Base-by-base conservation (phyloP, 2,113 vertebrate species). In the Xiphorhynchus elegans region DNA sequence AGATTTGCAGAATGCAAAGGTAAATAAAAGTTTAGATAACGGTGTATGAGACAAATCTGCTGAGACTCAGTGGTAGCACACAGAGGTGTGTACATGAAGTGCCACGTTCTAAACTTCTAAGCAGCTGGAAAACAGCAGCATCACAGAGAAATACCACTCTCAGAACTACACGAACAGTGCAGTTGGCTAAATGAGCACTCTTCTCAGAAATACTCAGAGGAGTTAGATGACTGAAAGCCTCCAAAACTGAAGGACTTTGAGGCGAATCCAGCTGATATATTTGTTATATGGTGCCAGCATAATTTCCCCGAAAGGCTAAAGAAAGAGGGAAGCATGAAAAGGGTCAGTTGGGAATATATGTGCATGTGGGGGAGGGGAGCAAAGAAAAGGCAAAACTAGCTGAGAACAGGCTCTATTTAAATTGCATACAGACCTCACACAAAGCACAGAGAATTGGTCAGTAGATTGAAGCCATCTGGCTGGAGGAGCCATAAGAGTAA, bases 381-480 rank as follows among this genome's bases (percentile, higher is more conserved):
- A 89, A 86, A 70, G 87, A 92, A 95, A 94, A 95, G 73, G 83
- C 93, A 96, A 93, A 96, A 92, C 95, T 96, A 94, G 96, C 95
- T 94, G 87, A 91, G 87, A 94, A 95, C 70, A 89, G 87, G 63
- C 91, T 95, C 83, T 75, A 94, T 85, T 94, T 76, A 94, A 96
- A 95, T 93, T 97, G 85, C 90, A 93, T 52, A 73, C 88, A 97
- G 95, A 97, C 96, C 95, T 96, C 95, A 97, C 93, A 97, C 95
- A 97, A 97, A 97, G 94, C 95, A 96, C 95, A 95, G 93, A 95
- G 91, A 94, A 93, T 88, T 95, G 94, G 94, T 96, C 93, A 97
- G 94, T 95, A 96, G 93, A 96, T 96, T 97, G 96, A 97, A 97
- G 95, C 95, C 96, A 97, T 96, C 95, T 97, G 95, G 96, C 93